Percentiles rank a stretch among this genome's conserved stretches.
These are phyloP conservation scores for Caretta caretta DNA, from an alignment of 2,113 vertebrate genomes.

Conservation along the genomic window DNA sequence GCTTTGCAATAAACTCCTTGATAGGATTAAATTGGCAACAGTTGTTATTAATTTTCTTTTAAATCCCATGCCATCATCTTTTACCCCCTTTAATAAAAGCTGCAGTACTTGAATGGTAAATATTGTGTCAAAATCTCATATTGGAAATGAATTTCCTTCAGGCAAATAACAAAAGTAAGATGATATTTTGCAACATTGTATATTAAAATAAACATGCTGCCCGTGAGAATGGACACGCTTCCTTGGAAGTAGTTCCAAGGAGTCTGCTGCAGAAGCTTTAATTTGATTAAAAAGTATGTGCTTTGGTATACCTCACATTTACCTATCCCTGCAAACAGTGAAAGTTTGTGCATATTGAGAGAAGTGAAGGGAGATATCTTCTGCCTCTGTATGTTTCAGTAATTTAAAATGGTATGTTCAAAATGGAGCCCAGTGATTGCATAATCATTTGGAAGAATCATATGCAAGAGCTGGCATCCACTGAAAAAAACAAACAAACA, in stretches of 20 bases:
- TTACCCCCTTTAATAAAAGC: constrained; percentile 71
- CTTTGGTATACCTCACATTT: constrained; percentile 56
- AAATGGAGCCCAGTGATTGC: neutral
- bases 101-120: constrained; percentile 71
- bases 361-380: neutral
- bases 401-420: neutral
- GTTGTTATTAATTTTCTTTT: constrained; percentile 68
- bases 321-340: neutral
- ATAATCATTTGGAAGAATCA: neutral
- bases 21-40: constrained; percentile 60
- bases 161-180: constrained; percentile 73
- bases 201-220: constrained; percentile 73
- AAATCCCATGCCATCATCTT: constrained; percentile 61
- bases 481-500: neutral
- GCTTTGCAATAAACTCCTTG: constrained; percentile 52
- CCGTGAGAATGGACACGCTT: constrained; percentile 50
- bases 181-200: constrained; percentile 69
- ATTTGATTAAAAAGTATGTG: constrained; percentile 58
- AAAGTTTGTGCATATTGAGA: neutral
- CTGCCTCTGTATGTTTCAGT: neutral
- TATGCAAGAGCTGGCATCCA: neutral
- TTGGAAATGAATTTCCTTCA: constrained; percentile 75
- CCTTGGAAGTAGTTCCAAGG: constrained; percentile 50
- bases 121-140: constrained; percentile 74
- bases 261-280: constrained; percentile 49